These are phyloP conservation scores for Anniella stebbinsi DNA, from an alignment of 2,797 vertebrate genomes.

Conservation along the genomic window DNA sequence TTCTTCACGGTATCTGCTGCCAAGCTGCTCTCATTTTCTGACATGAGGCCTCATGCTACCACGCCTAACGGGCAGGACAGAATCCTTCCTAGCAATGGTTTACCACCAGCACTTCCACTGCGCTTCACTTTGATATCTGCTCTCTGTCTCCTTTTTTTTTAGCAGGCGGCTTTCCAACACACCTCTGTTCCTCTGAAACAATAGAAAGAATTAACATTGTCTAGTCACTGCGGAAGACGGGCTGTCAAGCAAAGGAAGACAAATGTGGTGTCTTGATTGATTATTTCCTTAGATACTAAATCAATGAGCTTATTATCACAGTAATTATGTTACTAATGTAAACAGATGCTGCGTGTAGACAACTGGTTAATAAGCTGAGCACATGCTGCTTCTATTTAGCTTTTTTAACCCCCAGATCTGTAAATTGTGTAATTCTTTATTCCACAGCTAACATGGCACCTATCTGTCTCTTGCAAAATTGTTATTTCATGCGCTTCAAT, in stretches of 20 bases:
- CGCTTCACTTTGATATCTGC: background rate
- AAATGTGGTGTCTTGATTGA: constrained; percentile 90
- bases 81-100: background rate
- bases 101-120: too few relatives aligned
- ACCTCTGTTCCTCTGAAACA: constrained; percentile 83
- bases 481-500: background rate
- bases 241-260: constrained; percentile 94
- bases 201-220: constrained; percentile 81
- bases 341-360: constrained; percentile 90
- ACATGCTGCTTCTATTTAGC: constrained; percentile 25
- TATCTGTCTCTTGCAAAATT: background rate
- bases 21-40: background rate
- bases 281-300: constrained; percentile 93
- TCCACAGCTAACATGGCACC: constrained; percentile 13
- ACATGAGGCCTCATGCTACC: background rate
- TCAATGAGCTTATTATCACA: constrained; percentile 94
- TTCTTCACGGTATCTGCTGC: background rate
- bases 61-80: background rate
- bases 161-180: constrained; percentile 34
- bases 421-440: constrained; percentile 17
- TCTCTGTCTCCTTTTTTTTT: background rate
- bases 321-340: constrained; percentile 94
- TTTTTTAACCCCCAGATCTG: constrained; percentile 24
- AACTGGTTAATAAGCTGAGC: constrained; percentile 81
- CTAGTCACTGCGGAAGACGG: constrained; percentile 86